Conservation (phyloP, 2,113 vertebrate genomes). For the Nycticebus coucang region DNA sequence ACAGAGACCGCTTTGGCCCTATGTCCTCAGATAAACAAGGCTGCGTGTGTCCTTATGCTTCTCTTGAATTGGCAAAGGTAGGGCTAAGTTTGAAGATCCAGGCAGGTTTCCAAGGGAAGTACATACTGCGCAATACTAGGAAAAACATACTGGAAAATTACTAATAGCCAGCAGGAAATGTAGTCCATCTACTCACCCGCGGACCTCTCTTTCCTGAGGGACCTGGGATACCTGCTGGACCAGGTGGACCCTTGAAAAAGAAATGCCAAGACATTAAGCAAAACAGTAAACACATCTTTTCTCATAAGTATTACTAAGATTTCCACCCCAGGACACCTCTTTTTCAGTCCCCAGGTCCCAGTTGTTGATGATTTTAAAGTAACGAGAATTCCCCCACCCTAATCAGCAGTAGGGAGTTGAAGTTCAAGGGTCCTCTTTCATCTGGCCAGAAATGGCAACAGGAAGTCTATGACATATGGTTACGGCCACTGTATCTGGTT, state of each 20-base stretch:
- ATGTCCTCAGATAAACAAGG: constrained; percentile 27
- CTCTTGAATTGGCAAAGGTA: constrained; percentile 33
- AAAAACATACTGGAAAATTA: constrained; percentile 36
- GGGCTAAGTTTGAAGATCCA: background rate
- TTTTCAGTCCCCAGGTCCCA: background rate
- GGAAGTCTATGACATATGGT: constrained; percentile 57
- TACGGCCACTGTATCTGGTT: constrained; percentile 57
- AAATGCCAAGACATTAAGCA: constrained; percentile 74
- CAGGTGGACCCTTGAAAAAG: constrained; percentile 91
- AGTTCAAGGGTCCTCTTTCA: constrained; percentile 47
- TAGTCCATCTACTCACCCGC: constrained; percentile 89
- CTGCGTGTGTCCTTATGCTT: background rate
- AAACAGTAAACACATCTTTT: constrained; percentile 41
- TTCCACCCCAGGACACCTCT: background rate
- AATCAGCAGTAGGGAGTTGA: constrained; percentile 47
- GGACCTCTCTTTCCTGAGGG: constrained; percentile 94
- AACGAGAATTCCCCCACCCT: constrained; percentile 40
- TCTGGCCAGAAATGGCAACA: constrained; percentile 61
- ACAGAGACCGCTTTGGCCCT: background rate
- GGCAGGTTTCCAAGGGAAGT: constrained; percentile 41
- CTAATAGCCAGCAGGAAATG: constrained; percentile 32
- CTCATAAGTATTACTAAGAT: constrained; percentile 34
- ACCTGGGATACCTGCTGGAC: constrained; percentile 94
- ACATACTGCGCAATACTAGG: background rate
- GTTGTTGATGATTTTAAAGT: background rate